These are phyloP conservation scores for Metellina segmentata DNA, from an alignment of 2,888 invertebrate genomes.

Conservation along the genomic window DNA sequence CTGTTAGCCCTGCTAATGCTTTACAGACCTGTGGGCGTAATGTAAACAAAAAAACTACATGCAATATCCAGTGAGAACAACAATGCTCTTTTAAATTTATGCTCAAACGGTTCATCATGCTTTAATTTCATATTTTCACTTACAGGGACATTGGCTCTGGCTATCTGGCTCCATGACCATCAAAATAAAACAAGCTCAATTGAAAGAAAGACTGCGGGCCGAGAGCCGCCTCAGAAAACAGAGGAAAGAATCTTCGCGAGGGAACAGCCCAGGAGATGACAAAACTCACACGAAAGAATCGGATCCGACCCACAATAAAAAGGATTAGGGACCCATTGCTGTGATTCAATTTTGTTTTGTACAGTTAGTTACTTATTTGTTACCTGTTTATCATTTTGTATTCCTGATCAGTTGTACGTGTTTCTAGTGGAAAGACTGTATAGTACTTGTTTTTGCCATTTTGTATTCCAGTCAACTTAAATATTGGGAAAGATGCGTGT, in stretches of 20 bases:
- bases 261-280: background rate
- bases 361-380: slow-evolving; percentile 14
- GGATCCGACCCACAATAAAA: slow-evolving; percentile 19
- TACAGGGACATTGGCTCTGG: slow-evolving; percentile 93
- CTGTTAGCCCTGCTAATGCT: no score
- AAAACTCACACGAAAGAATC: background rate
- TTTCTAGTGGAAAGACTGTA: background rate
- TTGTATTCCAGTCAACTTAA: background rate
- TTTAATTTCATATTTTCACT: background rate
- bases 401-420: background rate
- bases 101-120: background rate
- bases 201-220: slow-evolving; percentile 78
- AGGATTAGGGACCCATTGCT: slow-evolving; percentile 8
- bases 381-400: background rate
- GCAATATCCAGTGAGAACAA: no score
- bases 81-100: background rate
- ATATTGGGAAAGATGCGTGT: background rate
- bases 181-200: slow-evolving; percentile 89
- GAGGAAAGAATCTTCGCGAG: slow-evolving; percentile 2
- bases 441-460: background rate
- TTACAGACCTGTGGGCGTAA: no score
- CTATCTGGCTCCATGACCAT: slow-evolving; percentile 93
- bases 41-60: no score
- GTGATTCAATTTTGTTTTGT: slow-evolving; percentile 3
- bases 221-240: slow-evolving; percentile 63